These are phyloP conservation scores for Zaprionus taronus DNA, from an alignment of 1,140 invertebrate species.

Conservation along the genomic window DNA sequence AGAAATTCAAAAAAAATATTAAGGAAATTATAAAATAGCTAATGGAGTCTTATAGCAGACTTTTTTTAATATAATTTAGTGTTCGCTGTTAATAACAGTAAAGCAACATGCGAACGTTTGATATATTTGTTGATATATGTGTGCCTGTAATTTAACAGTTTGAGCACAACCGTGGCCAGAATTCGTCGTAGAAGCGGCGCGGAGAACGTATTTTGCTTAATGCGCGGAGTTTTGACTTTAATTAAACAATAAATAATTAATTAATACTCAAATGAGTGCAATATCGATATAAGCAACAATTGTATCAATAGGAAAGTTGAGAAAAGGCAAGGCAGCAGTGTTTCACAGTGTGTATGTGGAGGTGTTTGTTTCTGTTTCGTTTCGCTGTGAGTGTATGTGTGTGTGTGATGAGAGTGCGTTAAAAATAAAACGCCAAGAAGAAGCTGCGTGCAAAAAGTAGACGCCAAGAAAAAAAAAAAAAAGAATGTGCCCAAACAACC, in stretches of 20 bases:
- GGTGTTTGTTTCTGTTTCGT: constrained; percentile 39
- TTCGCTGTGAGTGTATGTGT: constrained; percentile 33
- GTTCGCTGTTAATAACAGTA: constrained; percentile 24
- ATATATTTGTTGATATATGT: constrained; percentile 10
- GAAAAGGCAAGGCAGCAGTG: constrained; percentile 46
- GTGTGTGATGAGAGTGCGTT: constrained; percentile 56
- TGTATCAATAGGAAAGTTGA: constrained; percentile 43
- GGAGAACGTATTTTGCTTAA: constrained; percentile 59
- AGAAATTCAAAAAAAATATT: background rate
- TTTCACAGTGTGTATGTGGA: constrained; percentile 30
- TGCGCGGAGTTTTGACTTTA: constrained; percentile 49
- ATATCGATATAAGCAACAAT: constrained; percentile 47
- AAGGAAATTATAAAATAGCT: background rate
- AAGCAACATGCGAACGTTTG: constrained; percentile 11
- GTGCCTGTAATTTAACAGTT: constrained; percentile 32
- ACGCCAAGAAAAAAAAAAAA: constrained; percentile 74
- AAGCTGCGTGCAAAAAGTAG: constrained; percentile 76
- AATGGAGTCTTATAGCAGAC: background rate
- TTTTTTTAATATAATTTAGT: background rate
- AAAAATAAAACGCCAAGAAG: constrained; percentile 80
- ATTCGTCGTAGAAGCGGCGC: constrained; percentile 35
- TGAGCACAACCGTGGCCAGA: constrained; percentile 36
- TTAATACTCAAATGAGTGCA: constrained; percentile 48
- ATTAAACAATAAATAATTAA: constrained; percentile 55
- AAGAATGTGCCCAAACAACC: constrained; percentile 74